A percentile compares a stretch with the other conserved stretches of the same genome.
phyloP scores from a whole-genome alignment of 2,888 invertebrate genomes.

The Fabriciana adippe region DNA sequence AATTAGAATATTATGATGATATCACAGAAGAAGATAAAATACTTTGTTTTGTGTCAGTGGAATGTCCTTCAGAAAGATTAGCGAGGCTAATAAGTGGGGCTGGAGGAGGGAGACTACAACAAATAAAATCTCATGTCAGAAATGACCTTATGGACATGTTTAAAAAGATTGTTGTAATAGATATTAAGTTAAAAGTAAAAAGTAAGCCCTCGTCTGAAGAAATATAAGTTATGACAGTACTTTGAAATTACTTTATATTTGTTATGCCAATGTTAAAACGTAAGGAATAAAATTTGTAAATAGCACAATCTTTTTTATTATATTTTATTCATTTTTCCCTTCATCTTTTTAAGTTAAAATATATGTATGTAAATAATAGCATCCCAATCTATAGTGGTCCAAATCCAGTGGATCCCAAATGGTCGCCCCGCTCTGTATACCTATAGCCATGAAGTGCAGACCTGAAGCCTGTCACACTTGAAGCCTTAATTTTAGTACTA shows the following conservation, averaged over 20 bases:
- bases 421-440: too few species aligned
- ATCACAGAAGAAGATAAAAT: constrained; percentile 74
- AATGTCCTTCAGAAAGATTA: constrained; percentile 84
- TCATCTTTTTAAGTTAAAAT: too few species aligned
- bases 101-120: constrained; percentile 85
- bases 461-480: too few species aligned
- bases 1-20: constrained; percentile 86
- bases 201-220: constrained; percentile 47
- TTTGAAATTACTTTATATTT: neutral
- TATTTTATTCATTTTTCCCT: too few species aligned
- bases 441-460: too few species aligned
- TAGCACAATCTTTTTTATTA: too few species aligned
- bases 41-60: constrained; percentile 81
- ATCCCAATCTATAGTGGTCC: too few species aligned
- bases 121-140: constrained; percentile 85
- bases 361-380: too few species aligned
- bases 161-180: constrained; percentile 79
- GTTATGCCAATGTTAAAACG: neutral
- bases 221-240: constrained; percentile 1
- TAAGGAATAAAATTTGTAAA: neutral
- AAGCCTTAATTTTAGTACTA: too few species aligned
- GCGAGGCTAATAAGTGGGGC: constrained; percentile 86
- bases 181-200: constrained; percentile 58
- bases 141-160: constrained; percentile 85
- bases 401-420: too few species aligned